Conservation (phyloP, 2,888 invertebrate genomes). For the Apantesis nais region DNA sequence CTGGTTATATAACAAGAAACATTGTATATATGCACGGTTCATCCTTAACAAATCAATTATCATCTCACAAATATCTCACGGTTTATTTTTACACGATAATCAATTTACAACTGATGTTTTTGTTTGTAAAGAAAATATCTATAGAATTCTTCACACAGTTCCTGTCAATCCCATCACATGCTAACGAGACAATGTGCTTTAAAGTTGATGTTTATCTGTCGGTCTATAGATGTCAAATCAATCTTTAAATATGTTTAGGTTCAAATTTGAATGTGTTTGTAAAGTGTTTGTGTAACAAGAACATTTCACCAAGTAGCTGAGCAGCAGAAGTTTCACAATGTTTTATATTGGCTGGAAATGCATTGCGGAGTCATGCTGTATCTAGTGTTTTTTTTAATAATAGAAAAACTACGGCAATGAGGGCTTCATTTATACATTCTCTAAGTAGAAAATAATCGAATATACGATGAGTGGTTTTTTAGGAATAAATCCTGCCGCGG, state of each 20-base stretch:
- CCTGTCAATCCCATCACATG: conserved; percentile 11
- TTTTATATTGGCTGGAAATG: not conserved
- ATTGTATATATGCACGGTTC: not conserved
- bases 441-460: not conserved
- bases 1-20: not conserved
- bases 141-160: conserved; percentile 5
- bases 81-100: conserved; percentile 25
- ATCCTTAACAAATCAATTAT: conserved; percentile 7
- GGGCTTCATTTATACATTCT: too few species aligned
- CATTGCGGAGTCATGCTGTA: not conserved
- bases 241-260: conserved; percentile 16
- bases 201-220: conserved; percentile 26
- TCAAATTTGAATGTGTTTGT: conserved; percentile 31
- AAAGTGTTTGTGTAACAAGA: conserved; percentile 27
- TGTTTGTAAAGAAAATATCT: conserved; percentile 18
- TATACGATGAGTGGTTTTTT: not conserved
- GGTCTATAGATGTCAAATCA: conserved; percentile 33
- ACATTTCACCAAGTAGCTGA: conserved; percentile 7
- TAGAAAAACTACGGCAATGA: too few species aligned
- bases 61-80: conserved; percentile 13
- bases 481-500: too few species aligned
- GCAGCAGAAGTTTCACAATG: conserved; percentile 16
- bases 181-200: conserved; percentile 27
- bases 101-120: conserved; percentile 18
- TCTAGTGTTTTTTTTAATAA: not conserved